A percentile compares a stretch with the other conserved stretches of the same genome.
Conservation (phyloP, 2,888 invertebrate genomes). For the Drosophila parthenogenetica region DNA sequence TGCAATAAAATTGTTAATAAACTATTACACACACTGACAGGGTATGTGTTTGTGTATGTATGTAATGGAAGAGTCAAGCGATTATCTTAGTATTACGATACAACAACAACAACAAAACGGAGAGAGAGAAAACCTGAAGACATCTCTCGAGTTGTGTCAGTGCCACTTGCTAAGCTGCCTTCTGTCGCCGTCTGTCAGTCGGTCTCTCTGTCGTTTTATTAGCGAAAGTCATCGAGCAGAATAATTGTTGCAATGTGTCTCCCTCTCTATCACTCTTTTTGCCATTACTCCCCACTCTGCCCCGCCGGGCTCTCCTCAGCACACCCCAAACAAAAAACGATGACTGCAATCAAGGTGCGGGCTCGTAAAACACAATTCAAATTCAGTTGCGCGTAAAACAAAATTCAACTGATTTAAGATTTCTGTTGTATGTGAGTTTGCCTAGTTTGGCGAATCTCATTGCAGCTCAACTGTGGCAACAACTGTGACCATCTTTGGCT, state of each 20-base stretch:
- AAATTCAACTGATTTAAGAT: conserved; percentile 41
- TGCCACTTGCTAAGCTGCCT: conserved; percentile 44
- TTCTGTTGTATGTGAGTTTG: conserved; percentile 12
- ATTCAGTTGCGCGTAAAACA: conserved; percentile 73
- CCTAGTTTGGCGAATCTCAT: conserved; percentile 54
- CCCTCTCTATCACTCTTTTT: conserved; percentile 18
- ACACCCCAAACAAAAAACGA: conserved; percentile 11
- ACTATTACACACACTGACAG: conserved; percentile 36
- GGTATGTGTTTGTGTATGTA: conserved; percentile 5
- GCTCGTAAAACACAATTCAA: conserved; percentile 69
- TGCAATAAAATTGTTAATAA: conserved; percentile 54
- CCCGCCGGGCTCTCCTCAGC: neutral
- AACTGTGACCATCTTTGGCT: conserved; percentile 66
- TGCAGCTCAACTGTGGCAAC: conserved; percentile 50
- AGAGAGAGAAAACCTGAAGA: conserved; percentile 53
- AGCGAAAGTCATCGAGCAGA: conserved; percentile 83
- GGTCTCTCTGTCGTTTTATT: conserved; percentile 67
- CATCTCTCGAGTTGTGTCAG: conserved; percentile 46
- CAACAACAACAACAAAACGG: neutral
- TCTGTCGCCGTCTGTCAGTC: conserved; percentile 26
- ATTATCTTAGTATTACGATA: conserved; percentile 70
- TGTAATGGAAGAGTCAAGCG: conserved; percentile 27
- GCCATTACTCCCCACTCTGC: conserved; percentile 35
- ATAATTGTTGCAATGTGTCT: conserved; percentile 77
- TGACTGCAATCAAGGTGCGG: conserved; percentile 63